Evolutionary conservation across 2,888 invertebrate genomes (phyloP), one percentile per base, ranked within the genome.

Genomic region (Muscina levida): DNA sequence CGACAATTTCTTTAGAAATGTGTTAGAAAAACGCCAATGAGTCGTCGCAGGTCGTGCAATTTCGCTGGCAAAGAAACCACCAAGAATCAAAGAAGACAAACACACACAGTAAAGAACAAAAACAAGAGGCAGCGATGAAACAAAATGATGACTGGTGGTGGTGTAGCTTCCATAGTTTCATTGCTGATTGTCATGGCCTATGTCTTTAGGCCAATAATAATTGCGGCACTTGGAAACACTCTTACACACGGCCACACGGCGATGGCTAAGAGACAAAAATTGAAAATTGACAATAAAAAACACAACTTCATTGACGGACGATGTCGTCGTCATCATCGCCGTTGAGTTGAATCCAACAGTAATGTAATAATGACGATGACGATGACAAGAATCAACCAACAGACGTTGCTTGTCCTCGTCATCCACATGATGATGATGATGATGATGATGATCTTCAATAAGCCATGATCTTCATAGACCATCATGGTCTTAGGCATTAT

Each of bases 121-220:
- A n/a, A n/a, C n/a, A n/a, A n/a, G n/a, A n/a, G n/a, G n/a, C n/a
- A n/a, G n/a, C n/a, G n/a, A n/a, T n/a, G n/a, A n/a, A n/a, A n/a
- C n/a, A n/a, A n/a, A 53, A 56, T 57, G 46, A 71, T 74, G 71
- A 26, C 68, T 65, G 44, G 48, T 53, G 44, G 39, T 5, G 3
- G 48, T 70, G 31, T 48, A 65, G 53, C 39, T 73, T 46, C 48
- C 56, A 70, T 42, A 59, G 17, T 70, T 31, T 31, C 26, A 48
- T 26, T 56, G 46, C 53, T 72, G 46, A 65, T 22, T 70, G 68
- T 66, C 59, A 31, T 67, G 46, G 70, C 66, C 77, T 72, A 56
- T 65, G 68, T 72, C 77, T 77, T 72, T 17, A 77, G 72, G 81
- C 77, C 81, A 81, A 77, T 72, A 81, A 77, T 81, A 77, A 77